phyloP scores from a whole-genome alignment of 2,113 vertebrate species.

The Bubo bubo region DNA sequence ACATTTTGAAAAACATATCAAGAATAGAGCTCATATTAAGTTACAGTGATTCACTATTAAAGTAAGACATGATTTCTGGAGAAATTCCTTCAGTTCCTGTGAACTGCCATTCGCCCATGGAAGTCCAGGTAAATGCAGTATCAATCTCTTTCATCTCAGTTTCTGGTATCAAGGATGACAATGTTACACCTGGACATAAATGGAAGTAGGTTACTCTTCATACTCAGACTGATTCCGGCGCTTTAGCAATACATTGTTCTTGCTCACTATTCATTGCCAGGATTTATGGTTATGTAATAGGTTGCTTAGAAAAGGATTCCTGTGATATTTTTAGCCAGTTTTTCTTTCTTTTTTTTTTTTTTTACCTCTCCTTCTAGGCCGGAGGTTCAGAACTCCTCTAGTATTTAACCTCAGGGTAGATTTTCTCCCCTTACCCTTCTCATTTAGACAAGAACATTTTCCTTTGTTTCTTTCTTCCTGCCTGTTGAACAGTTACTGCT shows the following conservation, averaged over 20 bases:
- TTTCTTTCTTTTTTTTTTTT: background rate
- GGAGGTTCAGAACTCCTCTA: background rate
- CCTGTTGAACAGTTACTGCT: background rate
- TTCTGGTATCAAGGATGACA: background rate
- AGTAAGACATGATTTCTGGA: background rate
- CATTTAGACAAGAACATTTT: background rate
- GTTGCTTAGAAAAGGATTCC: constrained; percentile 26
- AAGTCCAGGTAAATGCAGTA: background rate
- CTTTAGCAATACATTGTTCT: background rate
- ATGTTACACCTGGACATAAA: background rate
- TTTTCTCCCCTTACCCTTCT: background rate
- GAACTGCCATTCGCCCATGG: background rate
- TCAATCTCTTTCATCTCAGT: background rate
- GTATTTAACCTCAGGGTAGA: background rate
- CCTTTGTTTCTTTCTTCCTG: background rate
- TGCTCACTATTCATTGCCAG: background rate
- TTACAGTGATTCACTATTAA: background rate
- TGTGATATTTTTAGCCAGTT: background rate
- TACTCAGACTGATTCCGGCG: background rate
- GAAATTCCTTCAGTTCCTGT: background rate
- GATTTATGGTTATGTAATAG: constrained; percentile 12
- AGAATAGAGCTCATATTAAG: background rate
- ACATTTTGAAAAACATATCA: background rate
- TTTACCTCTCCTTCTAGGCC: background rate
- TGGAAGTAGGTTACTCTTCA: background rate